Evolutionary conservation across 2,888 invertebrate genomes (phyloP).

Genomic region (Philopedon plagiatum): DNA sequence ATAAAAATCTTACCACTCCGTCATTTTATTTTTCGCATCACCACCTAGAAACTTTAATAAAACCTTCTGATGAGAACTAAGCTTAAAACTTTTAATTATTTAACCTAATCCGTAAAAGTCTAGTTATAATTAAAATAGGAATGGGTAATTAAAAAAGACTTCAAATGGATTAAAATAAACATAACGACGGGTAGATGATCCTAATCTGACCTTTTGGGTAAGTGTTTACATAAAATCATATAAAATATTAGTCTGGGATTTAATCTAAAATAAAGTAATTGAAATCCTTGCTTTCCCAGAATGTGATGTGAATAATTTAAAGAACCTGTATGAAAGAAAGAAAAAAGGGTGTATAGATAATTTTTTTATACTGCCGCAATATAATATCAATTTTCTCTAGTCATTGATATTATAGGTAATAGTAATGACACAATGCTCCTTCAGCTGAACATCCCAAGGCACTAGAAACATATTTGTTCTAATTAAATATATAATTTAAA

Average conservation of each 20-base stretch:
- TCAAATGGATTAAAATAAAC: slow-evolving; percentile 20
- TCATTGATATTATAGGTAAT: too few species aligned
- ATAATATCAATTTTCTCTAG: too few species aligned
- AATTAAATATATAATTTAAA: too few species aligned
- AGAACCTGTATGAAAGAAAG: too few species aligned
- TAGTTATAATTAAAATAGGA: slow-evolving; percentile 26
- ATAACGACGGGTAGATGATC: slow-evolving; percentile 3
- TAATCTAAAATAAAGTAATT: slow-evolving; percentile 7
- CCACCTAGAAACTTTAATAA: too few species aligned
- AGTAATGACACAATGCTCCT: too few species aligned
- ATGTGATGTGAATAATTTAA: background rate
- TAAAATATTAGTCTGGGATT: background rate
- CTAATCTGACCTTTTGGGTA: slow-evolving; percentile 19
- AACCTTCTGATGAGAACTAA: background rate
- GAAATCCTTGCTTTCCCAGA: background rate
- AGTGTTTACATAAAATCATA: slow-evolving; percentile 20
- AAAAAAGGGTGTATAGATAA: too few species aligned
- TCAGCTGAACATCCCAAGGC: too few species aligned
- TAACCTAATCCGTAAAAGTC: slow-evolving; percentile 25
- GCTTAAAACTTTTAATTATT: slow-evolving; percentile 28
- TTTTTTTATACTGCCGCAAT: too few species aligned
- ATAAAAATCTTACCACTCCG: too few species aligned
- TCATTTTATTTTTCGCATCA: too few species aligned
- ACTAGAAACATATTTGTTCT: too few species aligned
- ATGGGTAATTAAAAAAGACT: slow-evolving; percentile 36